Conservation (phyloP, 2,797 vertebrate genomes). For the Atherinosoma microstoma region DNA sequence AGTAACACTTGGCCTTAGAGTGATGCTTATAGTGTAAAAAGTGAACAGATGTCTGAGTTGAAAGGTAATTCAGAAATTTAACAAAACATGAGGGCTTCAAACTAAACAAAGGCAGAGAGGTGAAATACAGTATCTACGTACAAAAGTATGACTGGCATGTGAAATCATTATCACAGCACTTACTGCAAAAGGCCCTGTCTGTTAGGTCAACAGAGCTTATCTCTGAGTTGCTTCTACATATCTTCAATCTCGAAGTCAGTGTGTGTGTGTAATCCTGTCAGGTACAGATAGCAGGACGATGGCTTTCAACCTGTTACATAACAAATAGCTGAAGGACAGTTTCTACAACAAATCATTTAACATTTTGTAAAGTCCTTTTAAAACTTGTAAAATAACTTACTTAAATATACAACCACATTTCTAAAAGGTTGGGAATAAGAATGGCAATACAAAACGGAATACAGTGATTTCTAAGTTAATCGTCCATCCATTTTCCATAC, state of each 20-base stretch:
- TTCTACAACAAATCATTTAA: slow-evolving; percentile 7
- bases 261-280: not conserved
- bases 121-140: not conserved
- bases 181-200: not conserved
- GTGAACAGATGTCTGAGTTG: not conserved
- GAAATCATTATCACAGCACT: not conserved
- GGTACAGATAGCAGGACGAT: slow-evolving; percentile 10
- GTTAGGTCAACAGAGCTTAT: slow-evolving; percentile 13
- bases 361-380: slow-evolving; percentile 2
- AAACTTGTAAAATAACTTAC: not conserved
- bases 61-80: slow-evolving; percentile 11
- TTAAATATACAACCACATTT: slow-evolving; percentile 13
- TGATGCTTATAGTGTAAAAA: slow-evolving; percentile 17
- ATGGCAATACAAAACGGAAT: slow-evolving; percentile 10
- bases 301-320: not conserved
- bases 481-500: not conserved
- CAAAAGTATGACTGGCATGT: not conserved
- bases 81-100: slow-evolving; percentile 15
- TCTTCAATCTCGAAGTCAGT: not conserved
- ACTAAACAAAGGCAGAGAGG: not conserved
- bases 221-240: not conserved
- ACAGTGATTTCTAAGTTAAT: not conserved
- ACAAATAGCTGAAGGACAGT: slow-evolving; percentile 5
- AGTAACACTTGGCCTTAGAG: slow-evolving; percentile 29
- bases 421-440: not conserved